Evolutionary conservation across 1,140 invertebrate genomes (phyloP).

Genomic region (Bicyclus anynana): DNA sequence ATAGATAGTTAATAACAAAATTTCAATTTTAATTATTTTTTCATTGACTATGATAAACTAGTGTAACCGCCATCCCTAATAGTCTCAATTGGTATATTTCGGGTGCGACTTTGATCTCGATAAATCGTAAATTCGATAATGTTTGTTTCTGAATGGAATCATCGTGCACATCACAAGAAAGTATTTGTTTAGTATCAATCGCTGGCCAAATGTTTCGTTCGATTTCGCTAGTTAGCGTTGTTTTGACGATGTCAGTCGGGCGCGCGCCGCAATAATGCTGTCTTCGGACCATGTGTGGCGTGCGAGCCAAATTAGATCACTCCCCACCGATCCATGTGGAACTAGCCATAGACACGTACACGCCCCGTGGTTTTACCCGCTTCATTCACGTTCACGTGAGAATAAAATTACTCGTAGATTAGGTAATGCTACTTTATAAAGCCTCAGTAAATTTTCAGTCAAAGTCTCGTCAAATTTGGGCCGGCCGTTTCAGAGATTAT

Average conservation of each 20-base stretch:
- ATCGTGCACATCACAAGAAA: slow-evolving; percentile 32
- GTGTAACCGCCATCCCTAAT: not conserved
- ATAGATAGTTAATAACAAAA: no score
- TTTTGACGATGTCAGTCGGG: slow-evolving; percentile 63
- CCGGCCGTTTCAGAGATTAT: no score
- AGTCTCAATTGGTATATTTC: slow-evolving; percentile 8
- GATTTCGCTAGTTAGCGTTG: slow-evolving; percentile 47
- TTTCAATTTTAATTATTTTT: no score
- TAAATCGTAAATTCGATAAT: slow-evolving; percentile 37
- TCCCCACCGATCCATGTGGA: not conserved
- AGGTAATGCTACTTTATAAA: no score
- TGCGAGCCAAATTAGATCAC: slow-evolving; percentile 14
- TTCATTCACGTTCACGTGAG: no score
- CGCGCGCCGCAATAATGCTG: slow-evolving; percentile 46
- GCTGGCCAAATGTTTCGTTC: slow-evolving; percentile 46
- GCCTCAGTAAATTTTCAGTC: no score
- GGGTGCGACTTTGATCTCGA: slow-evolving; percentile 38
- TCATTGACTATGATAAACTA: no score
- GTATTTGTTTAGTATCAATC: slow-evolving; percentile 68
- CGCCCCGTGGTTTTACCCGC: no score
- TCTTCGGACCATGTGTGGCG: slow-evolving; percentile 35
- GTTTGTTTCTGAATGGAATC: slow-evolving; percentile 52
- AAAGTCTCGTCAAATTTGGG: no score
- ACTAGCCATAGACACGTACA: no score
- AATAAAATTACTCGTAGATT: no score